These are phyloP conservation scores for Cetonia aurata DNA, from an alignment of 2,888 invertebrate species.

Conservation along the genomic window DNA sequence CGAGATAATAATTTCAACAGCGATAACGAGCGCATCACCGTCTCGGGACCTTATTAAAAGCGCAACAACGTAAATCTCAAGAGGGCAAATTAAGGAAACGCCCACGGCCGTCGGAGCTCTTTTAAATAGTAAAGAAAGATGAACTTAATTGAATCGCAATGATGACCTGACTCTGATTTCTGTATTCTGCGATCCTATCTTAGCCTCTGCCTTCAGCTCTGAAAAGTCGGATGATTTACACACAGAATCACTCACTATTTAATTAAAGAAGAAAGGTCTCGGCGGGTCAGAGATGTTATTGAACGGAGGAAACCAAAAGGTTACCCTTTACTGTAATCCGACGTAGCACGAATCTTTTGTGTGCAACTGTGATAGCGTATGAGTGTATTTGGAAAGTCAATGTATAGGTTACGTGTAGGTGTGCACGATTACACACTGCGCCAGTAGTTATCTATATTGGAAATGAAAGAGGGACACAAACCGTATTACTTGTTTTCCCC, in stretches of 20 bases:
- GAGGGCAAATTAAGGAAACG: constrained; percentile 41
- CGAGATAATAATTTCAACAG: too few relatives aligned
- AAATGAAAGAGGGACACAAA: not conserved
- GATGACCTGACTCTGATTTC: constrained; percentile 34
- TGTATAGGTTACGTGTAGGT: too few relatives aligned
- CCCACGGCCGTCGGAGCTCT: not conserved
- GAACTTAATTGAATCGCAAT: constrained; percentile 50
- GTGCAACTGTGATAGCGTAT: too few relatives aligned
- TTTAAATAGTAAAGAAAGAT: constrained; percentile 23
- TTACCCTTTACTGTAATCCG: too few relatives aligned
- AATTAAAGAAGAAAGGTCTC: constrained; percentile 48
- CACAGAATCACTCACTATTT: constrained; percentile 50
- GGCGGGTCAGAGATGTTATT: constrained; percentile 25
- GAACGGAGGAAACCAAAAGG: not conserved
- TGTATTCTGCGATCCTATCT: not conserved
- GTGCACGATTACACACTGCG: not conserved
- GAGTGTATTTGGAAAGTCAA: too few relatives aligned
- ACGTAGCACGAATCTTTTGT: too few relatives aligned
- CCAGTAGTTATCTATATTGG: not conserved
- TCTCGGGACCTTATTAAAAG: constrained; percentile 21
- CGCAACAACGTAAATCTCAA: constrained; percentile 45
- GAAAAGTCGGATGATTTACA: constrained; percentile 47
- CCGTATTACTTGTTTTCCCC: constrained; percentile 30
- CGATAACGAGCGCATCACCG: too few relatives aligned
- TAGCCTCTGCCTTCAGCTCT: not conserved